These are phyloP conservation scores for Stenoptilia bipunctidactyla DNA, from an alignment of 2,888 invertebrate species.

Conservation along the genomic window DNA sequence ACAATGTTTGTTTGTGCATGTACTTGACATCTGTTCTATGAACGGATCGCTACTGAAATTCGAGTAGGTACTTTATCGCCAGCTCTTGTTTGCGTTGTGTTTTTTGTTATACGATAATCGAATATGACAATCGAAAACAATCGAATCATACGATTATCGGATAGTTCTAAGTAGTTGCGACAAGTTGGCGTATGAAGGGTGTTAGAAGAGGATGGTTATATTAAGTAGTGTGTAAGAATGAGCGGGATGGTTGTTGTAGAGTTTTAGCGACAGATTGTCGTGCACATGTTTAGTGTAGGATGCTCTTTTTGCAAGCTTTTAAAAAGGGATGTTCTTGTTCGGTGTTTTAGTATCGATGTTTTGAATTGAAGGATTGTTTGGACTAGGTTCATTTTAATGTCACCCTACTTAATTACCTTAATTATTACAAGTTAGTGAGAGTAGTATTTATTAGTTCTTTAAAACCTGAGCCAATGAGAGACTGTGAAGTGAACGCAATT, in stretches of 20 bases:
- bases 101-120: constrained; percentile 23
- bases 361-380: too few relatives aligned
- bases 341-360: constrained; percentile 8
- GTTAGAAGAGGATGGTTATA: constrained; percentile 26
- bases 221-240: constrained; percentile 11
- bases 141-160: constrained; percentile 54
- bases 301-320: constrained; percentile 54
- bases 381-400: too few relatives aligned
- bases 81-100: constrained; percentile 19
- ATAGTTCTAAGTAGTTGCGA: constrained; percentile 52
- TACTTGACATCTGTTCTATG: not conserved
- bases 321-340: constrained; percentile 21
- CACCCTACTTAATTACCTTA: too few relatives aligned
- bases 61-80: constrained; percentile 24
- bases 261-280: constrained; percentile 66
- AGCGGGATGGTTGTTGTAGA: constrained; percentile 30
- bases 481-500: too few relatives aligned
- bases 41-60: constrained; percentile 17
- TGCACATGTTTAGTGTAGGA: constrained; percentile 64
- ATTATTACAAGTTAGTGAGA: too few relatives aligned
- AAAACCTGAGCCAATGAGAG: too few relatives aligned
- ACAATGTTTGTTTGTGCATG: not conserved
- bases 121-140: constrained; percentile 54
- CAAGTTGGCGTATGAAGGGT: constrained; percentile 31
- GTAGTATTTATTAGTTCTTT: too few relatives aligned